These are phyloP conservation scores for Cylloceria caligata DNA, from an alignment of 2,888 invertebrate genomes.

Conservation along the genomic window DNA sequence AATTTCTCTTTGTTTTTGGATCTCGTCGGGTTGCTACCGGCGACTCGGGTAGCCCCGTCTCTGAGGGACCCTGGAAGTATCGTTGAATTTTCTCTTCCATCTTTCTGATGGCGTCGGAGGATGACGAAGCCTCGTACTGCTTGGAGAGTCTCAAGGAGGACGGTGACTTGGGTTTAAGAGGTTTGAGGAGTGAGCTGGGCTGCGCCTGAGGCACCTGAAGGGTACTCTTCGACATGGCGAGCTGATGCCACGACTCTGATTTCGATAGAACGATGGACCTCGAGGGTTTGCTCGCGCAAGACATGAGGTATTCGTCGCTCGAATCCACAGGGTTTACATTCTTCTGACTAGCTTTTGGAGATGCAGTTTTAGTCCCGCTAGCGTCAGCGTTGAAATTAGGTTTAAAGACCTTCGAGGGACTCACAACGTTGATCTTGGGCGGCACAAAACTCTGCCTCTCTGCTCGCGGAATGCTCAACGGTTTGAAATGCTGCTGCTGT, in stretches of 20 bases:
- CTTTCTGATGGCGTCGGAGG: slow-evolving; percentile 78
- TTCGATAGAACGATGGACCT: slow-evolving; percentile 86
- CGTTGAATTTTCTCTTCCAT: slow-evolving; percentile 83
- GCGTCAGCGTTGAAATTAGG: slow-evolving; percentile 56
- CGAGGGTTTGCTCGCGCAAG: slow-evolving; percentile 79
- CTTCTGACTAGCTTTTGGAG: slow-evolving; percentile 13
- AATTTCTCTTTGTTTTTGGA: slow-evolving; percentile 50
- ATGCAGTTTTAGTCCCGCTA: background rate
- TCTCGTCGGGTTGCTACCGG: slow-evolving; percentile 40
- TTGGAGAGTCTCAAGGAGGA: slow-evolving; percentile 91
- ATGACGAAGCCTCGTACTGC: slow-evolving; percentile 89
- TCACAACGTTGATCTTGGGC: slow-evolving; percentile 72
- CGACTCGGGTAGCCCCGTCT: slow-evolving; percentile 61
- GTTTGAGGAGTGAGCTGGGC: slow-evolving; percentile 82
- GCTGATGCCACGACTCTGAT: slow-evolving; percentile 93
- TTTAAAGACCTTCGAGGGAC: slow-evolving; percentile 69
- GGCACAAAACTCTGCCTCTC: slow-evolving; percentile 61
- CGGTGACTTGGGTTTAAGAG: slow-evolving; percentile 90
- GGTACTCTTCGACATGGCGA: slow-evolving; percentile 84
- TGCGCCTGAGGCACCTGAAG: slow-evolving; percentile 79
- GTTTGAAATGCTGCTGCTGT: slow-evolving; percentile 71
- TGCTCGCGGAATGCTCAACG: slow-evolving; percentile 70
- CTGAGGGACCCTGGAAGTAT: slow-evolving; percentile 79
- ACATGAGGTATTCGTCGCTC: slow-evolving; percentile 82
- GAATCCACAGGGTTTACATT: slow-evolving; percentile 75